These are phyloP conservation scores for Jordanella pulchra DNA, from an alignment of 2,797 vertebrate genomes.

Conservation along the genomic window DNA sequence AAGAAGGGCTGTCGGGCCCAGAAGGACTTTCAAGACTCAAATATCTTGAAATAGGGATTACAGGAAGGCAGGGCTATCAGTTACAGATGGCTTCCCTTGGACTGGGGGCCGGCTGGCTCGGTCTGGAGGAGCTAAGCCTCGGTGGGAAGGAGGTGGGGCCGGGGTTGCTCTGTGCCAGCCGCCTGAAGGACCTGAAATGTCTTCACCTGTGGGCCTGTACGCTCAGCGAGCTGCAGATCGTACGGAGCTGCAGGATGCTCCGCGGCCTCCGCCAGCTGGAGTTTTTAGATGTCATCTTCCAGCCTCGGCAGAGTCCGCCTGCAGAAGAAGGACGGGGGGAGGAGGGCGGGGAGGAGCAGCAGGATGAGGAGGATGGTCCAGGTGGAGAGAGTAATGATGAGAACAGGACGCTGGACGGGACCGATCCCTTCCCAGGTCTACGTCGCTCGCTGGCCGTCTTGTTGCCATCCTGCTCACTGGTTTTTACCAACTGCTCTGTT, in stretches of 20 bases:
- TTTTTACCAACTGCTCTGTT: constrained; percentile 79
- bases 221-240: constrained; percentile 75
- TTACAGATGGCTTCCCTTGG: constrained; percentile 81
- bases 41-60: constrained; percentile 79
- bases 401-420: constrained; percentile 53
- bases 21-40: constrained; percentile 75
- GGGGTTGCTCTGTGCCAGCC: constrained; percentile 77
- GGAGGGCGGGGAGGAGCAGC: constrained; percentile 50
- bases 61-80: constrained; percentile 73
- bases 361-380: constrained; percentile 47
- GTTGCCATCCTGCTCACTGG: constrained; percentile 74
- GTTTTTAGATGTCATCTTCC: constrained; percentile 79
- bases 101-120: constrained; percentile 79
- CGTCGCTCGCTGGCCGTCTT: constrained; percentile 71
- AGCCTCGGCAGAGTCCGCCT: constrained; percentile 65
- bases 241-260: constrained; percentile 77
- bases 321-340: constrained; percentile 62
- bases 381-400: constrained; percentile 52
- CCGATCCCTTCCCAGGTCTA: constrained; percentile 72
- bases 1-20: constrained; percentile 58
- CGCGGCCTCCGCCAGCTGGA: constrained; percentile 73
- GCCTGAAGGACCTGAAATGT: constrained; percentile 75
- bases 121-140: constrained; percentile 78
- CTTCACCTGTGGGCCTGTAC: constrained; percentile 77
- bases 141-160: constrained; percentile 81